Evolutionary conservation across 1,140 invertebrate genomes (phyloP).

Genomic region (Tachypleus tridentatus): DNA sequence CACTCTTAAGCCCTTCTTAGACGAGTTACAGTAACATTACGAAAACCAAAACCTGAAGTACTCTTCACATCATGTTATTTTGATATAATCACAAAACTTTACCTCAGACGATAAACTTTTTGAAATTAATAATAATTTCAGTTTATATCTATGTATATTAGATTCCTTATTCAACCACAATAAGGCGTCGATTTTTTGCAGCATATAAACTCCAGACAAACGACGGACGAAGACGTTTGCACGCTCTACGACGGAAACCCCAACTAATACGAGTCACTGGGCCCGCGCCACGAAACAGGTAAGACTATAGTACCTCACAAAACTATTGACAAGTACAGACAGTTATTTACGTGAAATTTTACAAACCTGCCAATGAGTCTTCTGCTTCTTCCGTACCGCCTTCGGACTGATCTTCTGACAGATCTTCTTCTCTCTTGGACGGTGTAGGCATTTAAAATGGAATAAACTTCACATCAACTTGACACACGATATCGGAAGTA

Average conservation of each 20-base stretch:
- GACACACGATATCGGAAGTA: too few relatives aligned
- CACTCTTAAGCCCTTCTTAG: too few relatives aligned
- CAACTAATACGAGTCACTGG: slow-evolving; percentile 1
- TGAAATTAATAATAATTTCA: neutral
- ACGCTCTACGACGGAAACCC: neutral
- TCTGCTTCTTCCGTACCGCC: slow-evolving; percentile 14
- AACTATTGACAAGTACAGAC: too few relatives aligned
- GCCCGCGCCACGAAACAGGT: slow-evolving; percentile 1
- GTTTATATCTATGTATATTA: neutral
- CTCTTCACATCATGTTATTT: too few relatives aligned
- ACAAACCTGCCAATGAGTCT: slow-evolving; percentile 20
- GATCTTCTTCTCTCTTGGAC: slow-evolving; percentile 21
- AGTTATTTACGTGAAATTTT: neutral
- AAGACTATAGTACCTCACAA: neutral
- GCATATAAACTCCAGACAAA: slow-evolving; percentile 4
- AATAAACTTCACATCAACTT: too few relatives aligned
- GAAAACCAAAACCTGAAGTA: too few relatives aligned
- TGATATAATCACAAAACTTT: too few relatives aligned
- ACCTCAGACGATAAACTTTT: neutral
- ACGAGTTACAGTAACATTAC: too few relatives aligned
- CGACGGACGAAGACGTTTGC: neutral
- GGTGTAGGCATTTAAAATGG: slow-evolving; percentile 26
- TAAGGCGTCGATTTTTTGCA: neutral
- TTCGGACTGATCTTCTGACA: slow-evolving; percentile 18
- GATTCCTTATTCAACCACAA: neutral